Evolutionary conservation across 2,888 invertebrate genomes (phyloP).

Genomic region (Oxyteleia sp.): DNA sequence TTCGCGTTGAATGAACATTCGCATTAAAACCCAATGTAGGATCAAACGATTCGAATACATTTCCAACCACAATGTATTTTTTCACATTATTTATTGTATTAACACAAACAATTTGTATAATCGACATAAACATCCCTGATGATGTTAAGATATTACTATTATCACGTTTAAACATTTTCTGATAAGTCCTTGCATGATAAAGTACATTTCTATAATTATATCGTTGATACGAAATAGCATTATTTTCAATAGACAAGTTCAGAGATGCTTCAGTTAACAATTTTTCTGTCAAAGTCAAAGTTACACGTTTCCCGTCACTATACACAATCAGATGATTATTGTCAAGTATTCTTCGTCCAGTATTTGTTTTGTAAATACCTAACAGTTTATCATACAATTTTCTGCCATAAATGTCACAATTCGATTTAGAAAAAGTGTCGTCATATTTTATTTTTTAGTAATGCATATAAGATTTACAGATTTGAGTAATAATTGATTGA

Average conservation of each 20-base stretch:
- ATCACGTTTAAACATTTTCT: constrained; percentile 20
- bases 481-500: constrained; percentile 48
- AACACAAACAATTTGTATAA: constrained; percentile 3
- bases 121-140: constrained; percentile 8
- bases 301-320: constrained; percentile 18
- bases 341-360: constrained; percentile 14
- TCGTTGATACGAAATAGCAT: constrained; percentile 26
- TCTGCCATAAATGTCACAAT: constrained; percentile 23
- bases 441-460: constrained; percentile 37
- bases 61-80: constrained; percentile 12
- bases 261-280: constrained; percentile 34
- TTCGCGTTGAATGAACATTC: background rate
- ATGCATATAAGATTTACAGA: constrained; percentile 51
- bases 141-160: constrained; percentile 26
- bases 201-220: constrained; percentile 29
- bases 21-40: background rate
- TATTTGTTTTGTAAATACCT: constrained; percentile 26
- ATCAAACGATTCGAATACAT: background rate
- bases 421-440: constrained; percentile 7
- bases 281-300: constrained; percentile 28
- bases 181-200: constrained; percentile 21
- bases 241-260: background rate
- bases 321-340: constrained; percentile 21
- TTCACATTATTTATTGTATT: constrained; percentile 7
- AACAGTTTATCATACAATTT: constrained; percentile 17